phyloP scores from a whole-genome alignment of 2,888 invertebrate species.

The Pterostichus madidus region DNA sequence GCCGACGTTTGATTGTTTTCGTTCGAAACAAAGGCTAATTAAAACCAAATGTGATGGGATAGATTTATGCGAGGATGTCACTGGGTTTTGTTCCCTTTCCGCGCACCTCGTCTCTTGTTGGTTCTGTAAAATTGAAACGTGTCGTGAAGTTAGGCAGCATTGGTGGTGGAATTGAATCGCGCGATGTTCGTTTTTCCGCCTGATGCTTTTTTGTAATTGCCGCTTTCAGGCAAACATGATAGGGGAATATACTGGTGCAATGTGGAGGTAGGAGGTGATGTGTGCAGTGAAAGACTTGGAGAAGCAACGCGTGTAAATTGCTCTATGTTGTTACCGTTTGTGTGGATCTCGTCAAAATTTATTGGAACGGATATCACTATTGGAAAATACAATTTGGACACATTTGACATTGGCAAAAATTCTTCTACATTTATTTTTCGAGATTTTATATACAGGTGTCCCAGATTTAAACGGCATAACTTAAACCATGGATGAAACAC shows the following conservation, averaged over 20 bases:
- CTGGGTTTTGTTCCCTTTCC: neutral
- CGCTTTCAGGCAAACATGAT: constrained; percentile 57
- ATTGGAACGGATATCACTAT: neutral
- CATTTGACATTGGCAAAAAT: too few species aligned
- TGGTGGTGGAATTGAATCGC: constrained; percentile 41
- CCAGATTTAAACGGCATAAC: too few species aligned
- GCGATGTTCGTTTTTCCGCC: constrained; percentile 41
- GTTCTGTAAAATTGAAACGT: constrained; percentile 46
- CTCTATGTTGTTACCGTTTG: neutral
- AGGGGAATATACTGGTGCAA: constrained; percentile 42
- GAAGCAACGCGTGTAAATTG: constrained; percentile 33
- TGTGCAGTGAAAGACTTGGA: neutral
- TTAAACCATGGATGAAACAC: too few species aligned
- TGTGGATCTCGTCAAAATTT: neutral
- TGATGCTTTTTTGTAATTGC: constrained; percentile 47
- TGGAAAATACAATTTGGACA: too few species aligned
- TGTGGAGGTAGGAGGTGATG: neutral
- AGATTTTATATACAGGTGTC: too few species aligned
- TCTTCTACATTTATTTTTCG: too few species aligned
- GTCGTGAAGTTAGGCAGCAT: constrained; percentile 38
- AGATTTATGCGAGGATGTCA: constrained; percentile 54
- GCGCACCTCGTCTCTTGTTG: neutral
- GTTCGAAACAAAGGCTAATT: constrained; percentile 55
- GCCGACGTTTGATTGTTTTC: constrained; percentile 56
- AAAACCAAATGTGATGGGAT: constrained; percentile 61